These are phyloP conservation scores for Mimumesa dahlbomi DNA, from an alignment of 2,888 invertebrate genomes.

Conservation along the genomic window DNA sequence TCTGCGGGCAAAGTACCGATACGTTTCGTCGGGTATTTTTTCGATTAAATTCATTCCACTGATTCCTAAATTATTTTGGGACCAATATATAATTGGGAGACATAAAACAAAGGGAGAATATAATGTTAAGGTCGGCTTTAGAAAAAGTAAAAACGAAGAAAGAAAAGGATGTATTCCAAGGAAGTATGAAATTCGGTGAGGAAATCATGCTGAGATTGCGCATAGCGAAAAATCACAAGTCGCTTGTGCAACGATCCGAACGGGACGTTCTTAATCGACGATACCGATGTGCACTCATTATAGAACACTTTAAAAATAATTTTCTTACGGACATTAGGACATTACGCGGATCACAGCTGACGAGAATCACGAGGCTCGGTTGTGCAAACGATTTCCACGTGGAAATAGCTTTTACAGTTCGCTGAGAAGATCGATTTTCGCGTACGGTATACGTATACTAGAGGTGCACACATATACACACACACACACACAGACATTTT, in stretches of 20 bases:
- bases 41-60: too few relatives aligned
- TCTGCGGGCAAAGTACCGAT: too few relatives aligned
- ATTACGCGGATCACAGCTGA: conserved; percentile 34
- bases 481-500: too few relatives aligned
- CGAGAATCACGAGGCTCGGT: conserved; percentile 47
- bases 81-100: too few relatives aligned
- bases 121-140: too few relatives aligned
- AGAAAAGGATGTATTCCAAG: background rate
- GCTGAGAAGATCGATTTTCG: conserved; percentile 11
- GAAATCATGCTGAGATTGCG: conserved; percentile 1
- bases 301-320: conserved; percentile 55
- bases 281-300: conserved; percentile 30
- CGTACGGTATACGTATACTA: too few relatives aligned
- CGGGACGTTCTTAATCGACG: conserved; percentile 31
- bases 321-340: conserved; percentile 33
- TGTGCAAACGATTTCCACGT: conserved; percentile 44
- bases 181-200: background rate
- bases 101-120: too few relatives aligned
- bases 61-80: too few relatives aligned
- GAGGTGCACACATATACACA: too few relatives aligned
- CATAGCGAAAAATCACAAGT: conserved; percentile 20
- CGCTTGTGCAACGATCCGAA: conserved; percentile 33
- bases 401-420: conserved; percentile 20
- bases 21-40: too few relatives aligned
- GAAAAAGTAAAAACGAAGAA: too few relatives aligned